Percentiles rank a stretch among this genome's conserved stretches.
These are phyloP conservation scores for Oncorhynchus gorbuscha DNA, from an alignment of 2,113 vertebrate genomes.

Conservation along the genomic window DNA sequence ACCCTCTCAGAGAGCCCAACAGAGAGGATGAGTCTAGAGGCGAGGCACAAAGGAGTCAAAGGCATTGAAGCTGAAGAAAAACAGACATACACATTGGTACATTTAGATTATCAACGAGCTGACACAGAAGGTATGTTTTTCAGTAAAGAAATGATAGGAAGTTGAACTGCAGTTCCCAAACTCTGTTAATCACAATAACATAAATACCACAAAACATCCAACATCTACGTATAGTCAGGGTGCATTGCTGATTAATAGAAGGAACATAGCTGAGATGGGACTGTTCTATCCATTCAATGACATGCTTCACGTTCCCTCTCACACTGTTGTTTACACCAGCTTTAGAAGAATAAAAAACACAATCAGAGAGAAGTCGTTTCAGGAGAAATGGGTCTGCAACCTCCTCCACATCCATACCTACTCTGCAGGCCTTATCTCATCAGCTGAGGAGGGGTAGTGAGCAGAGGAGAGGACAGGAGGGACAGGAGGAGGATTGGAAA, in stretches of 20 bases:
- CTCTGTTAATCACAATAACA: too few relatives aligned
- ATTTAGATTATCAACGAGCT: too few relatives aligned
- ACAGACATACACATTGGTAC: neutral
- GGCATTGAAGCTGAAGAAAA: slow-evolving; percentile 41
- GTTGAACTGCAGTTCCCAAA: too few relatives aligned
- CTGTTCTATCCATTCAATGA: too few relatives aligned
- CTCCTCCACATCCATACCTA: slow-evolving; percentile 34
- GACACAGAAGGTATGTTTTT: too few relatives aligned
- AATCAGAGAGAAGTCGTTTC: neutral
- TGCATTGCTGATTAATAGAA: neutral
- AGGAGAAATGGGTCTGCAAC: slow-evolving; percentile 36
- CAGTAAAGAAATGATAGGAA: too few relatives aligned
- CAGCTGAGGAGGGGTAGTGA: slow-evolving; percentile 1
- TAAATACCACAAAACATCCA: too few relatives aligned
- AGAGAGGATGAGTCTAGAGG: slow-evolving; percentile 3
- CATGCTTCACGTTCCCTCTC: too few relatives aligned
- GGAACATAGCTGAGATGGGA: neutral
- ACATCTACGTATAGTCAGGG: too few relatives aligned
- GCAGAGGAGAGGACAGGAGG: neutral
- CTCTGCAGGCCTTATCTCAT: slow-evolving; percentile 4
- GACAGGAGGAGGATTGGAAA: slow-evolving; percentile 27
- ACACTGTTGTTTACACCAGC: neutral
- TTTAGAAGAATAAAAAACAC: neutral
- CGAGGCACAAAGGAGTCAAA: slow-evolving; percentile 16
- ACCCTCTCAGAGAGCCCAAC: slow-evolving; percentile 10